phyloP scores from a whole-genome alignment of 1,140 invertebrate genomes.

The Drosophila gunungcola region DNA sequence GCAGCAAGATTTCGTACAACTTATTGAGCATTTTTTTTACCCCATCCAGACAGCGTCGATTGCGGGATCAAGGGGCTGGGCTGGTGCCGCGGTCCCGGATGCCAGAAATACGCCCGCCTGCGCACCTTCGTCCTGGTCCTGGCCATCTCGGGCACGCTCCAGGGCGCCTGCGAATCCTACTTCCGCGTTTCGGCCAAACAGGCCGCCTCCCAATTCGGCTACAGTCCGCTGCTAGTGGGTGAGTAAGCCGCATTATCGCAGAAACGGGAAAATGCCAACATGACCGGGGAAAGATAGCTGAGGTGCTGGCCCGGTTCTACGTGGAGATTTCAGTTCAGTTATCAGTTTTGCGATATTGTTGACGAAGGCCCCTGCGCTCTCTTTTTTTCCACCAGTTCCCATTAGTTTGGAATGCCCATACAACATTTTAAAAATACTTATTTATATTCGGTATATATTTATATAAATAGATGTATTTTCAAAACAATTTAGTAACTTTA shows the following conservation, averaged over 20 bases:
- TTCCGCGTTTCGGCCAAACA: slow-evolving; percentile 86
- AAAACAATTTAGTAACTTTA: no score
- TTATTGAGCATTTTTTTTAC: slow-evolving; percentile 7
- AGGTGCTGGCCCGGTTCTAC: slow-evolving; percentile 56
- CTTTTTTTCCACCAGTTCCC: not conserved
- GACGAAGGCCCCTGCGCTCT: slow-evolving; percentile 35
- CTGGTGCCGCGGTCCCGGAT: slow-evolving; percentile 85
- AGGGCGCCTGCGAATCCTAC: slow-evolving; percentile 86
- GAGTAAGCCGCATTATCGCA: slow-evolving; percentile 64
- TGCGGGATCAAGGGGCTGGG: slow-evolving; percentile 87
- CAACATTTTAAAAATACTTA: no score
- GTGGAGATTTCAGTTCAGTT: slow-evolving; percentile 43
- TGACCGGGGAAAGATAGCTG: slow-evolving; percentile 3
- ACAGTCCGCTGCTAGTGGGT: slow-evolving; percentile 86
- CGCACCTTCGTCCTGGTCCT: slow-evolving; percentile 86
- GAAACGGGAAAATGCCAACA: slow-evolving; percentile 26
- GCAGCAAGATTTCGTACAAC: not conserved
- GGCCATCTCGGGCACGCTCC: slow-evolving; percentile 85
- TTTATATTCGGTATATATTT: no score
- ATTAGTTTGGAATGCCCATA: not conserved
- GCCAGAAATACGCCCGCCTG: slow-evolving; percentile 87
- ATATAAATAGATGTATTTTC: no score
- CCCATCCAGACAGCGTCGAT: slow-evolving; percentile 86
- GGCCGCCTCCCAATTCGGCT: slow-evolving; percentile 85
- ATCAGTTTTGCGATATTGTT: slow-evolving; percentile 80